phyloP scores from a whole-genome alignment of 2,797 vertebrate genomes.

The Limosa lapponica region DNA sequence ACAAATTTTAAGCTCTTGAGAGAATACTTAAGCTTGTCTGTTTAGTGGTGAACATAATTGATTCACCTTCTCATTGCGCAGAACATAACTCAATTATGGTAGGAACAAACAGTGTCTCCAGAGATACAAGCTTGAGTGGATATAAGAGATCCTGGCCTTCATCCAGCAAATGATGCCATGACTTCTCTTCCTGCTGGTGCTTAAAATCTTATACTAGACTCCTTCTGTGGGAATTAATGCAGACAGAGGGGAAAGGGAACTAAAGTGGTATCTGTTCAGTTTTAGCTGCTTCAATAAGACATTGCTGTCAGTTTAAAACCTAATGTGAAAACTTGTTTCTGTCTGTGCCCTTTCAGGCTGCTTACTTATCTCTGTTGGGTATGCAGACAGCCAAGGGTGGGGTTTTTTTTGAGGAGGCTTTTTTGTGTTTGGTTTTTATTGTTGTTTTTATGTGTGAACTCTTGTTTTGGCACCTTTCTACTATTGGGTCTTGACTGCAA shows the following conservation, averaged over 20 bases:
- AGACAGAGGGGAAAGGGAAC: background rate
- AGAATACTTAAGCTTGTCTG: conserved; percentile 53
- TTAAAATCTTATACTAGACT: conserved; percentile 12
- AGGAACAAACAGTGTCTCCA: conserved; percentile 65
- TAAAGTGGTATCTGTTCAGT: background rate
- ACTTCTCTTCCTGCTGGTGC: conserved; percentile 36
- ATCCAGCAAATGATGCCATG: conserved; percentile 56
- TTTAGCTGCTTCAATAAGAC: background rate
- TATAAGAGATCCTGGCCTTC: conserved; percentile 49
- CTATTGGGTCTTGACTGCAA: background rate
- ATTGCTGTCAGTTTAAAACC: background rate
- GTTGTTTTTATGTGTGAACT: background rate
- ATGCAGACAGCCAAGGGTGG: background rate
- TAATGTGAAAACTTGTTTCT: background rate
- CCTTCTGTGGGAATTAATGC: background rate
- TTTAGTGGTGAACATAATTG: conserved; percentile 71
- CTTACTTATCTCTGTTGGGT: background rate
- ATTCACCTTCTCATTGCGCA: conserved; percentile 72
- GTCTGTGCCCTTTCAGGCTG: background rate
- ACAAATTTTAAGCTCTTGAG: conserved; percentile 24
- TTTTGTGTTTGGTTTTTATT: background rate
- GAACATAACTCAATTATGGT: conserved; percentile 70
- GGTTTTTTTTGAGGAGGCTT: background rate
- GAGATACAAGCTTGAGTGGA: conserved; percentile 55
- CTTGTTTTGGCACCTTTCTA: background rate